Conservation (phyloP, 2,888 invertebrate species). For the Scaptomyza reducta region DNA sequence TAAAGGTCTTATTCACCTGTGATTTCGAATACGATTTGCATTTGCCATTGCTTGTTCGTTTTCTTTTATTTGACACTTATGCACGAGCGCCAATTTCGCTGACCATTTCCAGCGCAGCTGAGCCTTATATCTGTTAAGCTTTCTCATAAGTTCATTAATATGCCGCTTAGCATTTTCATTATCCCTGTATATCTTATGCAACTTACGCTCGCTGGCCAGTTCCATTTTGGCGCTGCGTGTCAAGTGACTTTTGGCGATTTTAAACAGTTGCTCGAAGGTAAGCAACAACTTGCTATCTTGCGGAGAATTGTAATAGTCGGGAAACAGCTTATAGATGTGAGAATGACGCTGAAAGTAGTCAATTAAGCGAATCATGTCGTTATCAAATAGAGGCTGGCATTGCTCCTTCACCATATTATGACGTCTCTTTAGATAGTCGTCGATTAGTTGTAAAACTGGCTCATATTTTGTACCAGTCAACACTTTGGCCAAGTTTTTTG, state of each 20-base stretch:
- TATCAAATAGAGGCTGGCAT: conserved; percentile 46
- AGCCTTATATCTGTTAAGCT: conserved; percentile 23
- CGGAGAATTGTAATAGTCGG: conserved; percentile 10
- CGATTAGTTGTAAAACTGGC: conserved; percentile 34
- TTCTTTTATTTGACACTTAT: conserved; percentile 36
- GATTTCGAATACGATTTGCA: conserved; percentile 34
- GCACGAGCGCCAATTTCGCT: conserved; percentile 18
- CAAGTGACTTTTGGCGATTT: conserved; percentile 42
- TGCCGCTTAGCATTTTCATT: conserved; percentile 38
- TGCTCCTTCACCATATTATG: conserved; percentile 33
- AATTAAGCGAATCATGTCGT: conserved; percentile 51
- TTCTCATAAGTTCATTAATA: conserved; percentile 17
- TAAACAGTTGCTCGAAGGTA: conserved; percentile 41
- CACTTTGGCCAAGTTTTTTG: background rate
- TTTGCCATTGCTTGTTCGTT: conserved; percentile 9
- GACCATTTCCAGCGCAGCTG: conserved; percentile 27
- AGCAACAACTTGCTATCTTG: conserved; percentile 36
- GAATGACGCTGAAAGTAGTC: conserved; percentile 55
- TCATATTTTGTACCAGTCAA: conserved; percentile 34
- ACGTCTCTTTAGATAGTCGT: conserved; percentile 38
- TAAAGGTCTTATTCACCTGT: conserved; percentile 22
- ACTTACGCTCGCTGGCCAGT: conserved; percentile 40
- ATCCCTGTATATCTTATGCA: conserved; percentile 51
- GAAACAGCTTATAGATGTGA: conserved; percentile 40
- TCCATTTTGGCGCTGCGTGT: conserved; percentile 32